Base-by-base conservation (phyloP, 2,797 vertebrate species). In the Manis pentadactyla region DNA sequence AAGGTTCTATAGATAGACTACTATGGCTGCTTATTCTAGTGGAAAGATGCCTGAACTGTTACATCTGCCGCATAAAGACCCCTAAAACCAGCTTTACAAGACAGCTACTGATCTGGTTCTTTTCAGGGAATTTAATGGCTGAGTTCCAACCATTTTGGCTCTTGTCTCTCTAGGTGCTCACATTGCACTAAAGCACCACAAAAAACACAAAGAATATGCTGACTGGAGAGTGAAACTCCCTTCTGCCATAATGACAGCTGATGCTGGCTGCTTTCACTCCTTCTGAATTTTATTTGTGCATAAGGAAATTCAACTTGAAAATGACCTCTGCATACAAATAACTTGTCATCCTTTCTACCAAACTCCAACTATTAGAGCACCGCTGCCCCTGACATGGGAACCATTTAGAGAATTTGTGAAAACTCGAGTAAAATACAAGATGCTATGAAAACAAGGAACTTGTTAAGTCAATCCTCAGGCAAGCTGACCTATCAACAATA, bases 371-470 rank as follows among this genome's bases (percentile, higher is more conserved):
- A 94, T 10, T 59, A 79, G 8, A 93, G 79, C 27, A 37, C 46
- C 55, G 61, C 87, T 37, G 15, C 34, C 59, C 87, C 19, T 53
- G 10, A 27, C 27, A 66, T 37, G n/a, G 53, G 5, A 87, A 90
- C 39, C 12, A 82, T 51, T 71, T 87, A 87, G 49, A 86, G 39
- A 90, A 90, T 42, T 6, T 66, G 55, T 75, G 51, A 8, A 57
- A 79, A 92, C 21, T 90, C 7, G 83, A 57, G 39, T 82, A 75
- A 97, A 83, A 97, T 53, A 93, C 88, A 82, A 89, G 55, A 82
- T 31, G 13, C 31, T 53, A 64, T 74, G 49, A 75, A 87, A 69
- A 91, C 34, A 4, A 71, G 59, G 51, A 87, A 74, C 42, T 66
- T 89, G 25, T 79, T 13, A 89, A 85, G 37, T 12, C 55, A 93